These are phyloP conservation scores for Anastrepha obliqua DNA, from an alignment of 1,140 invertebrate species.

Conservation along the genomic window DNA sequence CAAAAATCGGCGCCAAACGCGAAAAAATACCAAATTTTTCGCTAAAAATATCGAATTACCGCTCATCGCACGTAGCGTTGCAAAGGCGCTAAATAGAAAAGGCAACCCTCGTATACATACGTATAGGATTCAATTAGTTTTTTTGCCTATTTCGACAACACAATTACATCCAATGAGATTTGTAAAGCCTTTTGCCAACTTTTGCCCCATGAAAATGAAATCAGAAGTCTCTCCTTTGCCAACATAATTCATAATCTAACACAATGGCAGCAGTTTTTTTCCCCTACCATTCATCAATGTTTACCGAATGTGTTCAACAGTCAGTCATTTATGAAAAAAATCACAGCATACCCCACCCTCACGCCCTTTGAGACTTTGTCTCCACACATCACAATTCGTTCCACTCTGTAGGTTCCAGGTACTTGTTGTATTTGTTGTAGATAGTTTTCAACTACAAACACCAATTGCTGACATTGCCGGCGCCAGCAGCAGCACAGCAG, in stretches of 20 bases:
- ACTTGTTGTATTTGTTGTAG: neutral
- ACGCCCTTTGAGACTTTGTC: neutral
- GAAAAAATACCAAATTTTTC: no score
- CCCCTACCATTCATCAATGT: conserved; percentile 11
- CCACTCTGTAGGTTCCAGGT: neutral
- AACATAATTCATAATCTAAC: neutral
- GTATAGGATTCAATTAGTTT: neutral
- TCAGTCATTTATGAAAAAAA: neutral
- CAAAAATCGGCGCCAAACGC: no score
- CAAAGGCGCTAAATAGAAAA: no score
- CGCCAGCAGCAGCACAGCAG: conserved; percentile 1
- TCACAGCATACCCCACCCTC: neutral
- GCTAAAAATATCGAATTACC: no score
- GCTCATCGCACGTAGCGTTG: no score
- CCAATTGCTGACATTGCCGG: conserved; percentile 9
- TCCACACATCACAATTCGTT: conserved; percentile 10
- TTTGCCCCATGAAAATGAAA: neutral
- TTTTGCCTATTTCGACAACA: neutral
- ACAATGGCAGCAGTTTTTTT: neutral
- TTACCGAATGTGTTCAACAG: conserved; percentile 15
- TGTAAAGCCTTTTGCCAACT: neutral
- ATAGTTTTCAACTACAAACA: conserved; percentile 24
- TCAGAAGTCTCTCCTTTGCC: conserved; percentile 18
- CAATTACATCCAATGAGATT: neutral
- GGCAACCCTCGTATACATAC: no score